Conservation (phyloP, 2,888 invertebrate species). For the Chromoteleia sp. region DNA sequence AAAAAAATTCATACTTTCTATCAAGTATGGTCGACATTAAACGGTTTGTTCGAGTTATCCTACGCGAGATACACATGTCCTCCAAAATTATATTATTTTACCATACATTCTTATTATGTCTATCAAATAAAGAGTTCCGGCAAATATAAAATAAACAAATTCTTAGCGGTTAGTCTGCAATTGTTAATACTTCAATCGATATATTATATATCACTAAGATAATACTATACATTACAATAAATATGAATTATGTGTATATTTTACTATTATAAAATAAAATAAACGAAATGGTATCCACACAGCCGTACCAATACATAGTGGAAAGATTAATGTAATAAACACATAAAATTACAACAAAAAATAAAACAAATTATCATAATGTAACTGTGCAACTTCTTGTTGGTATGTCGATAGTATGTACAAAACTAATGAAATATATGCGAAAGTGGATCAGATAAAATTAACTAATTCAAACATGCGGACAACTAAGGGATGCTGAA, state of each 20-base stretch:
- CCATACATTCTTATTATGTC: conserved; percentile 67
- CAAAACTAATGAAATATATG: conserved; percentile 66
- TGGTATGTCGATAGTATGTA: conserved; percentile 72
- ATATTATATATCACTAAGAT: conserved; percentile 77
- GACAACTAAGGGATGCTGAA: conserved; percentile 67
- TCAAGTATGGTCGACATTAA: conserved; percentile 51
- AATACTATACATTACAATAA: conserved; percentile 76
- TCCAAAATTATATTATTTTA: conserved; percentile 62
- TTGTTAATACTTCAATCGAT: conserved; percentile 78
- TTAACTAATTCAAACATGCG: conserved; percentile 39
- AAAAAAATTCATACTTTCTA: conserved; percentile 53
- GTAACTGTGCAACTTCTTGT: conserved; percentile 77
- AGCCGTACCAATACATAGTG: conserved; percentile 67
- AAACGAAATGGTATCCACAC: conserved; percentile 65
- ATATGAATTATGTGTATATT: conserved; percentile 81
- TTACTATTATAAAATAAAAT: conserved; percentile 77
- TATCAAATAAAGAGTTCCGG: conserved; percentile 73
- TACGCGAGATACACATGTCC: conserved; percentile 58
- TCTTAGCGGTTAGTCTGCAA: conserved; percentile 77
- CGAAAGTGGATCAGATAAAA: conserved; percentile 65
- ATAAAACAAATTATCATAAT: conserved; percentile 74
- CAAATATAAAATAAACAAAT: conserved; percentile 72
- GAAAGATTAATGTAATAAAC: conserved; percentile 69
- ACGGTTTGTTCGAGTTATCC: conserved; percentile 52
- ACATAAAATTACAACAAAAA: conserved; percentile 72